These are phyloP conservation scores for Stichopus chloronotus DNA, from an alignment of 35 echinoderm and acorn worm species.

Conservation along the genomic window DNA sequence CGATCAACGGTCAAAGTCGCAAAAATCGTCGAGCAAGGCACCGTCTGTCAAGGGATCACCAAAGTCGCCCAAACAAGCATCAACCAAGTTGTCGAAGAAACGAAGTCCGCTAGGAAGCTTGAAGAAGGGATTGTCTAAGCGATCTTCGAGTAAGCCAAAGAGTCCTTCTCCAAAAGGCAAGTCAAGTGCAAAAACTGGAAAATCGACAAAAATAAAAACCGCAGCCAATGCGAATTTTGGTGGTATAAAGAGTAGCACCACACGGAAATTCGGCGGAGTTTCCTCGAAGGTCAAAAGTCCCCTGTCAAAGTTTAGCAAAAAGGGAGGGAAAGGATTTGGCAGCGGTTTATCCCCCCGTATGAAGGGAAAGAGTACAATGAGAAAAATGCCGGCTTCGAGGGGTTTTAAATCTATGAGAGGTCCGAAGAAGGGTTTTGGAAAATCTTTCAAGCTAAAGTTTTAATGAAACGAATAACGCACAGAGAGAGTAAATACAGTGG, in stretches of 20 bases:
- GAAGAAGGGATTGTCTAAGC: neutral
- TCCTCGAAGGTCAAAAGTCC: neutral
- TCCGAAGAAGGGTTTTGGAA: conserved; percentile 28
- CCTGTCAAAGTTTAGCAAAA: neutral
- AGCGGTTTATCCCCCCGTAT: conserved; percentile 8
- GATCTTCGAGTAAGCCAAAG: conserved; percentile 2
- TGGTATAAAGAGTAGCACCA: neutral
- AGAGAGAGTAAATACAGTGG: no score
- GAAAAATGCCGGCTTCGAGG: conserved; percentile 2
- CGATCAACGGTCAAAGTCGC: neutral
- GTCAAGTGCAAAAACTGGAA: neutral
- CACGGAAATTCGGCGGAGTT: neutral
- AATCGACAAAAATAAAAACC: neutral
- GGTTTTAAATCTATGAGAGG: conserved; percentile 28
- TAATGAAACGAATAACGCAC: neutral
- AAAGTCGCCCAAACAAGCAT: neutral
- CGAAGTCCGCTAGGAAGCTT: neutral
- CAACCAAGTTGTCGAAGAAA: neutral
- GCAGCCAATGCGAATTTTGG: neutral
- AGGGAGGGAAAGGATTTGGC: neutral
- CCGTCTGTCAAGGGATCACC: neutral
- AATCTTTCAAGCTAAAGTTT: neutral
- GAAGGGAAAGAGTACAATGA: conserved; percentile 1
- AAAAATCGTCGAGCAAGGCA: neutral
- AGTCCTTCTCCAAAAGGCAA: neutral